Conservation (phyloP, 2,797 vertebrate genomes). For the Thunnus albacares region DNA sequence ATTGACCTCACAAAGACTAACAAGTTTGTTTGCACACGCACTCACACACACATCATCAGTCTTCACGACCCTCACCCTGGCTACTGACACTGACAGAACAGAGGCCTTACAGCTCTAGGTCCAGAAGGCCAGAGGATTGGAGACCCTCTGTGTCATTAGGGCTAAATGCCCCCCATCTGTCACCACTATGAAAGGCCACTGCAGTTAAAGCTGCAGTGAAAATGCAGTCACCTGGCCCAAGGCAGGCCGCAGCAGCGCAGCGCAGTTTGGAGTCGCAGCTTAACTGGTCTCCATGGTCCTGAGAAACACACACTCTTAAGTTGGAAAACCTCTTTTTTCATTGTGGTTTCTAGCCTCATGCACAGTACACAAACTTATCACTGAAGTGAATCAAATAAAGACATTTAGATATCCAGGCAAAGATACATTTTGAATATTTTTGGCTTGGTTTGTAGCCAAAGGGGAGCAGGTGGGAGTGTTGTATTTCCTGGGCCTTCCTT, state of each 20-base stretch:
- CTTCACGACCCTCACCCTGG: constrained; percentile 49
- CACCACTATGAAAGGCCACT: constrained; percentile 85
- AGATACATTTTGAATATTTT: constrained; percentile 4
- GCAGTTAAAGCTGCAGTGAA: constrained; percentile 87
- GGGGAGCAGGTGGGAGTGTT: constrained; percentile 49
- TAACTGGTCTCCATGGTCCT: constrained; percentile 48
- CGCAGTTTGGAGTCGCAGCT: constrained; percentile 54
- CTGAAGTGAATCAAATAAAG: constrained; percentile 22
- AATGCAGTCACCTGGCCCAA: constrained; percentile 82
- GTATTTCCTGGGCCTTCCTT: constrained; percentile 54
- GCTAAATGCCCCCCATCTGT: constrained; percentile 83
- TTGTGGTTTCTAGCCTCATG: background rate
- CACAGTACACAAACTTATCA: constrained; percentile 5
- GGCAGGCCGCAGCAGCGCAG: constrained; percentile 72
- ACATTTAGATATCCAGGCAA: constrained; percentile 11
- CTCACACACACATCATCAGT: constrained; percentile 40
- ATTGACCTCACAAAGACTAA: constrained; percentile 55
- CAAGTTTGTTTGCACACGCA: constrained; percentile 5
- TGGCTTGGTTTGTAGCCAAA: constrained; percentile 32
- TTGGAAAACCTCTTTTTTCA: constrained; percentile 9
- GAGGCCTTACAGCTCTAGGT: constrained; percentile 70
- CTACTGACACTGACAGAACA: constrained; percentile 55
- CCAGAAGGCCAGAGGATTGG: constrained; percentile 75
- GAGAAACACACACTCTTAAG: constrained; percentile 15
- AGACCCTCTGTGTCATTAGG: constrained; percentile 78